Base-by-base conservation (phyloP, 1,140 invertebrate genomes). In the Apis cerana region DNA sequence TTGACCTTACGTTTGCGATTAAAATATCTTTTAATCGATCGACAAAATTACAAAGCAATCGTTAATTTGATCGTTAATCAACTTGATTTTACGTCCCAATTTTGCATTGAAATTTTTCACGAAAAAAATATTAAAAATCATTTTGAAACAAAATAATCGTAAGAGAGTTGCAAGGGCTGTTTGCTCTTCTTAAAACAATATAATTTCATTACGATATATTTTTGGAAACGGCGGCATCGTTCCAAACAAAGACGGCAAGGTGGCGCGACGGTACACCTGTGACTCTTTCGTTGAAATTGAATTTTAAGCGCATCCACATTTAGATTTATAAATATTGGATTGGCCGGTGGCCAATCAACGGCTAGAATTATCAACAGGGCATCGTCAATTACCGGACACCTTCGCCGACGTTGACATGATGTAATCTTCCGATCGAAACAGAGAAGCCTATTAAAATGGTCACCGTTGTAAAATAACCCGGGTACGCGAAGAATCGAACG, bases 251-350 rank as follows among this genome's bases (percentile, higher is more conserved):
- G n/a, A 54, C 74, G 74, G 27, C 61, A 74, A 65, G 21, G 61
- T 58, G 79, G 50, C 70, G 65, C 4, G 23, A 48, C 54, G 15
- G 50, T 52, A 69, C 59, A 70, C 67, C 68, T 71, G 59, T 59
- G 23, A 64, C 52, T 33, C 65, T 52, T 43, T 43, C 33, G 10
- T 12, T n/a, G 65, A 65, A 75, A 72, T 54, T 61, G 23, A 72
- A 62, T 80, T 80, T 56, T 21, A 56, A 64, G 52, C 61, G 61
- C 27, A 52, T 70, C 52, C 56, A 56, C 77, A n/a, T 71, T 71
- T 71, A 71, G 77, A 48, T 79, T 79, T 79, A 71, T 52, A 79
- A 79, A 79, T 79, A 79, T 56, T 52, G 56, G 54, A 79, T 70
- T 79, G 77, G 77, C 67, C 67, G 21, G 67, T 1, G 77, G 67